Base-by-base conservation (phyloP, 1,140 invertebrate species). In the Heliothis virescens region DNA sequence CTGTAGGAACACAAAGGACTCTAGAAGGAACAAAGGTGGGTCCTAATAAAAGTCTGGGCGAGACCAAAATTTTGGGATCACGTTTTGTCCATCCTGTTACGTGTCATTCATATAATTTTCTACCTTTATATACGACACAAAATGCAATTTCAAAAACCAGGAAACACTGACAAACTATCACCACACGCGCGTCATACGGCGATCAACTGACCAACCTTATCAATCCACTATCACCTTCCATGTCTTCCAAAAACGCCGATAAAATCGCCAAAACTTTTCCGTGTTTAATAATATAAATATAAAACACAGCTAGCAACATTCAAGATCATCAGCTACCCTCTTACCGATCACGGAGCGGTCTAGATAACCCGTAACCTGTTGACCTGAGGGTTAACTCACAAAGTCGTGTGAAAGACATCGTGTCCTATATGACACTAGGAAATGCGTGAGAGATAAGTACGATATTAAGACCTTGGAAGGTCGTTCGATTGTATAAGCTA, bases 391-490 rank as follows among this genome's bases (percentile, higher is more conserved):
- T 71, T 21, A 71, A 26, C 48, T 52, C 12, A 5, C 63, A 71
- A 71, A 71, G 67, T 71, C 67, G 48, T 71, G 67, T 71, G 67
- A 71, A 71, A 71, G 67, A 71, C 67, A 15, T 29, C 18, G 48
- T 71, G 67, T 53, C 67, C 67, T 52, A 48, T 71, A 41, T 21
- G 67, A 29, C 48, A 71, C 18, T 71, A 71, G 67, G 67, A 71
- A 71, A 71, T 71, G 48, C 21, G 48, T 71, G 65, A 34, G 16
- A 3, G 62, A 67, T 48, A 67, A 67, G 5, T 26, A 41, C 26
- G 47, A 52, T 48, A 48, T 50, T 34, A 7, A n/a, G 48, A 71
- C 67, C 67, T 71, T 71, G 47, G 48, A 52, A 71, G 67, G 67
- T 71, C 67, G 67, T 71, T 71, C 21, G 67, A 71, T 47, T n/a